These are phyloP conservation scores for Tangara arthus DNA, from an alignment of 2,797 vertebrate genomes.

Conservation along the genomic window DNA sequence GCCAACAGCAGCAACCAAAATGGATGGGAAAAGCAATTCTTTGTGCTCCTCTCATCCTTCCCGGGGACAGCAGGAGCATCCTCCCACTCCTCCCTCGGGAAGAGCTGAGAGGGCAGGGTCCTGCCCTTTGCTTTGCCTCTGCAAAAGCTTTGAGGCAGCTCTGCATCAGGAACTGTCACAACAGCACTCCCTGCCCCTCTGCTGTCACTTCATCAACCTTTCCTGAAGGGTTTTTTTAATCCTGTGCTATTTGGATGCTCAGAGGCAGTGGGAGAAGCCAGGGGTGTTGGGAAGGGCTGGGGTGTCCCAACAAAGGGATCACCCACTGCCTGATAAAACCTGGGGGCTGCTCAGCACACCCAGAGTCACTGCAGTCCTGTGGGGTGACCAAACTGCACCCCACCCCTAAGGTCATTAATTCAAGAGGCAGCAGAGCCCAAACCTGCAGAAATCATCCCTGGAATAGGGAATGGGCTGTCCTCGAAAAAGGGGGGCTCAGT, in stretches of 20 bases:
- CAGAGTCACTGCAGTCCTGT: background rate
- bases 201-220: background rate
- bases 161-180: background rate
- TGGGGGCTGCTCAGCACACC: background rate
- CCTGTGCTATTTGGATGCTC: background rate
- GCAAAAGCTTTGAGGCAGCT: background rate
- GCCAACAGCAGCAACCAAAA: background rate
- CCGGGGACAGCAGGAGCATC: background rate
- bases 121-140: background rate
- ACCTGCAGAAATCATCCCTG: background rate
- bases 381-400: background rate
- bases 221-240: background rate
- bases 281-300: background rate
- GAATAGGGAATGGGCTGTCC: background rate
- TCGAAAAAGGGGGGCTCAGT: background rate
- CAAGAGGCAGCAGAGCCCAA: background rate
- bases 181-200: background rate
- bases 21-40: accelerated
- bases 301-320: background rate
- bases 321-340: background rate
- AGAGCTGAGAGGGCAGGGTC: background rate
- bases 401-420: background rate
- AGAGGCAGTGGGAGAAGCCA: background rate
- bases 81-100: background rate
- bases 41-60: background rate